Evolutionary conservation across 2,888 invertebrate genomes (phyloP).

Genomic region (Epinotia bilunana): DNA sequence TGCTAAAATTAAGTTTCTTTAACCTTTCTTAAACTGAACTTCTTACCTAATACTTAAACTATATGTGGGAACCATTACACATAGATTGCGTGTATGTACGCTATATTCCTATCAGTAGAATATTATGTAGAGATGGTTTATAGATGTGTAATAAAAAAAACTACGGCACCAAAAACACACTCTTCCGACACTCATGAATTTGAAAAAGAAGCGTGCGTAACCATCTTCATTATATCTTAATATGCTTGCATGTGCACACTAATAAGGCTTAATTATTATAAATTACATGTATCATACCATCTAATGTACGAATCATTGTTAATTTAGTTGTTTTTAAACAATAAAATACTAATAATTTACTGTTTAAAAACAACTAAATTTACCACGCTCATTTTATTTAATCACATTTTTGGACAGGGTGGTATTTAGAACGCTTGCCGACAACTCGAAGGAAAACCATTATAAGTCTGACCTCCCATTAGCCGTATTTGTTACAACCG

Average conservation of each 20-base stretch:
- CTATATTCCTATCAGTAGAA: too few relatives aligned
- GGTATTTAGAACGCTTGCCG: background rate
- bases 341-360: background rate
- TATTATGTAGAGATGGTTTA: background rate
- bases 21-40: too few relatives aligned
- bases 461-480: background rate
- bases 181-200: conserved; percentile 4
- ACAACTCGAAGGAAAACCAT: background rate
- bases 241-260: background rate
- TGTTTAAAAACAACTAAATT: background rate
- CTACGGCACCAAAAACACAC: background rate
- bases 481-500: background rate
- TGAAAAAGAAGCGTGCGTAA: conserved; percentile 3
- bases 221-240: background rate
- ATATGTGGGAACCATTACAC: too few relatives aligned
- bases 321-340: conserved; percentile 2
- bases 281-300: background rate
- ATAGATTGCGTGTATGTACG: too few relatives aligned
- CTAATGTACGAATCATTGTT: conserved; percentile 5
- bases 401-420: background rate
- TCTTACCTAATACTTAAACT: too few relatives aligned
- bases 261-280: background rate
- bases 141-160: background rate
- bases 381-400: background rate
- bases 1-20: too few relatives aligned